Evolutionary conservation across 2,797 vertebrate species (phyloP).

Genomic region (Propithecus perrieri): DNA sequence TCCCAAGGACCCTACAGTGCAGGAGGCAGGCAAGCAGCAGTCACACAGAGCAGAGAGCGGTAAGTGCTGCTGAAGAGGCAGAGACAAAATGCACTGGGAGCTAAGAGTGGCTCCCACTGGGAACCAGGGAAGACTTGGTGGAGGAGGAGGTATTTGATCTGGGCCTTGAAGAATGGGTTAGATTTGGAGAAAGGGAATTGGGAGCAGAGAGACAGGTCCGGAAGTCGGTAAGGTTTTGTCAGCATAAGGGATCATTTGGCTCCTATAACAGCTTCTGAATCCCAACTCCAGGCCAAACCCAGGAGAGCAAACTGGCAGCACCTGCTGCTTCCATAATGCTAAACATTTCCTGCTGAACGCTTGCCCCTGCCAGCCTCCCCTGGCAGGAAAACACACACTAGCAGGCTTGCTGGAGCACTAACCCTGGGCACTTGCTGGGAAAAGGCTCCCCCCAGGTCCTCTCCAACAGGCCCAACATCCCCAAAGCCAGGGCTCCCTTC

Average conservation of each 20-base stretch:
- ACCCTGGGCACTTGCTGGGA: neutral
- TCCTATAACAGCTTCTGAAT: constrained; percentile 11
- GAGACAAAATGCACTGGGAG: neutral
- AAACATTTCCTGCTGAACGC: constrained; percentile 3
- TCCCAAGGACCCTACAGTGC: too few species aligned
- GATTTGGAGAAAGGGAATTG: neutral
- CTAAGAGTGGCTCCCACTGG: neutral
- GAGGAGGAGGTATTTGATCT: neutral
- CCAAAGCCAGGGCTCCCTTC: neutral
- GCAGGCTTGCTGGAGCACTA: neutral
- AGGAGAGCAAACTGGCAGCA: neutral
- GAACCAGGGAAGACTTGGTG: neutral
- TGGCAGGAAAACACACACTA: neutral
- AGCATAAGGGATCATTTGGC: neutral
- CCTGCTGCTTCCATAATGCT: neutral
- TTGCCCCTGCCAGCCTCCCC: neutral
- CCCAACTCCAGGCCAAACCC: constrained; percentile 1
- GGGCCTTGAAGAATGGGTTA: neutral
- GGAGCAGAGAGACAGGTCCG: neutral
- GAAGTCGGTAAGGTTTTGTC: neutral
- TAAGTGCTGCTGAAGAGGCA: neutral
- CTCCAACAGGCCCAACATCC: neutral
- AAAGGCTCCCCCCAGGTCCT: neutral
- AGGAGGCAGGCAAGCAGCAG: too few species aligned
- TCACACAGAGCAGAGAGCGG: neutral